Evolutionary conservation across 53 echinoderm and acorn worm genomes (phyloP).

Genomic region (Patiria pectinifera): DNA sequence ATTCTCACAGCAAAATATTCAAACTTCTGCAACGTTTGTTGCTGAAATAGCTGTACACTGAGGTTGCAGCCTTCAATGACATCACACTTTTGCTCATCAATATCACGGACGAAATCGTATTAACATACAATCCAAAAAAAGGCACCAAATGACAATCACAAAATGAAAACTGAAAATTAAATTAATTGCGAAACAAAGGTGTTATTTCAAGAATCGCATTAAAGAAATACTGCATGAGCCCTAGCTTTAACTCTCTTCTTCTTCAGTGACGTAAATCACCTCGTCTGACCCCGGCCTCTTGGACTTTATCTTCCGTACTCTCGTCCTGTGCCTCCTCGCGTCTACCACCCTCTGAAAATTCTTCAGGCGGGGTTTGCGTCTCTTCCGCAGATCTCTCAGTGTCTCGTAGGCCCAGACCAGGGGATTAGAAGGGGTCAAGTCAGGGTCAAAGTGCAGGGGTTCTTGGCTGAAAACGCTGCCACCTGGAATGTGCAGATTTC

Average conservation of each 20-base stretch:
- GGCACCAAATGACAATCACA: no score
- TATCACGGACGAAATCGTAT: no score
- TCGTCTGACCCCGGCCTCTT: conserved; percentile 41
- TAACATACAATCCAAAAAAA: no score
- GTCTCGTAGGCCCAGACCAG: conserved; percentile 24
- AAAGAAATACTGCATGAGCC: no score
- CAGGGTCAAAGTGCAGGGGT: not conserved
- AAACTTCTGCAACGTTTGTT: no score
- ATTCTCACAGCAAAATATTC: no score
- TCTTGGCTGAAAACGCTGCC: not conserved
- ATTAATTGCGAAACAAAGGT: no score
- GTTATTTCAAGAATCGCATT: no score
- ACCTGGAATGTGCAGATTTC: not conserved
- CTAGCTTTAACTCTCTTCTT: not conserved
- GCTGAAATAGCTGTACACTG: no score
- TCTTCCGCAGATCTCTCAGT: not conserved
- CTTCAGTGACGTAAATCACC: not conserved
- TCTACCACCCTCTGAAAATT: conserved; percentile 18
- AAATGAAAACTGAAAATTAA: no score
- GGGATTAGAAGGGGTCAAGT: not conserved
- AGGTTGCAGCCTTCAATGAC: no score
- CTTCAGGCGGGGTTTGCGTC: not conserved
- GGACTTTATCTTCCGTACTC: not conserved
- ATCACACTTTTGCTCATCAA: no score
- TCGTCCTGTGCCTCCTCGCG: conserved; percentile 3